Evolutionary conservation across 2,797 vertebrate genomes (phyloP).

Genomic region (Silurus lanzhouensis): DNA sequence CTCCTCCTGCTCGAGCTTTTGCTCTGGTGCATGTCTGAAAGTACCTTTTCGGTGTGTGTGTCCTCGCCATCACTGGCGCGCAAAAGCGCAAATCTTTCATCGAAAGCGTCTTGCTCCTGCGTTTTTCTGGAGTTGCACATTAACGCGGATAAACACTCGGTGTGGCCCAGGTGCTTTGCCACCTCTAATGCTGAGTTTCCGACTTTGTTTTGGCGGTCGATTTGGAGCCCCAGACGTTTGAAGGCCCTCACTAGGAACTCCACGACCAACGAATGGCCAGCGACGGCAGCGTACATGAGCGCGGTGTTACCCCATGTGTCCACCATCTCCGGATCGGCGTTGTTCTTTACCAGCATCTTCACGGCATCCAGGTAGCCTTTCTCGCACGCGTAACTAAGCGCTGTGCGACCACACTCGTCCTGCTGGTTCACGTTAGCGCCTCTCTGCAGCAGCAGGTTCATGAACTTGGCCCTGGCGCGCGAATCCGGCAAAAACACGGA

Average conservation of each 20-base stretch:
- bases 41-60: constrained; percentile 3
- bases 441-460: constrained; percentile 70
- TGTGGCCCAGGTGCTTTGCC: constrained; percentile 71
- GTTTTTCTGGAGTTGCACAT: constrained; percentile 52
- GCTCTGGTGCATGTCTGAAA: constrained; percentile 26
- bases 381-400: constrained; percentile 75
- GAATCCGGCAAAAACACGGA: constrained; percentile 66
- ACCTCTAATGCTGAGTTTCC: constrained; percentile 73
- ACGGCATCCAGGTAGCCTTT: constrained; percentile 69
- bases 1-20: constrained; percentile 33
- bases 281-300: constrained; percentile 71
- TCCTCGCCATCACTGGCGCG: not conserved
- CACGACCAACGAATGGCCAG: constrained; percentile 65
- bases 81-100: constrained; percentile 22
- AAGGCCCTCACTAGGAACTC: constrained; percentile 77
- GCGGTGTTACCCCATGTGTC: constrained; percentile 73
- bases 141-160: constrained; percentile 68
- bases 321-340: constrained; percentile 69
- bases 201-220: constrained; percentile 72
- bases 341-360: constrained; percentile 70
- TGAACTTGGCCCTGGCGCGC: constrained; percentile 63
- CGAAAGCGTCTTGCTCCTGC: constrained; percentile 24
- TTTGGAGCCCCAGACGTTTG: constrained; percentile 73
- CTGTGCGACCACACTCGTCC: constrained; percentile 68
- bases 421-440: constrained; percentile 69